Evolutionary conservation across 2,888 invertebrate species (phyloP).

Genomic region (Calameuta idolon): DNA sequence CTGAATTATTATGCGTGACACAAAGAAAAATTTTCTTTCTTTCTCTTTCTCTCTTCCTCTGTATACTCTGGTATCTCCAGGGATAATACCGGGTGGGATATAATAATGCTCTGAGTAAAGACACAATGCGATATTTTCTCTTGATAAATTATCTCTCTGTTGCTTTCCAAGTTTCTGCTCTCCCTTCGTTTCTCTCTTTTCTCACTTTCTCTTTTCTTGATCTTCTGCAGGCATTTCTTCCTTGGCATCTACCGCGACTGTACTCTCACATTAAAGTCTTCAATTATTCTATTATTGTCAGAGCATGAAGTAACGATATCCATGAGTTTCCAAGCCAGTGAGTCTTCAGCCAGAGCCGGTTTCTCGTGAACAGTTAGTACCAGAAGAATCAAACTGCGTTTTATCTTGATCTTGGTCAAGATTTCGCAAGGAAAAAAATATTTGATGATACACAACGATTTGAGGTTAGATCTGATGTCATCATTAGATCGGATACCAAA

Average conservation of each 20-base stretch:
- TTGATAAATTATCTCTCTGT: conserved; percentile 45
- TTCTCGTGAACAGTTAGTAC: not conserved
- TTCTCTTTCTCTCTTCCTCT: not conserved
- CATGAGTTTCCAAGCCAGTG: not conserved
- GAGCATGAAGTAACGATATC: not conserved
- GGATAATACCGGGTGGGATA: conserved; percentile 44
- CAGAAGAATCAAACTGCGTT: not conserved
- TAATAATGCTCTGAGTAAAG: conserved; percentile 44
- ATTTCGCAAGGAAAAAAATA: not conserved
- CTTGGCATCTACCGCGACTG: not conserved
- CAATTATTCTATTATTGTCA: not conserved
- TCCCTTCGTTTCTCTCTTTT: conserved; percentile 1
- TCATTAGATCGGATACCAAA: not conserved
- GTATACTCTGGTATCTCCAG: conserved; percentile 21
- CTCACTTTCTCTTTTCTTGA: conserved; percentile 10
- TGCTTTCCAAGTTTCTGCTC: conserved; percentile 31
- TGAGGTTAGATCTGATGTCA: not conserved
- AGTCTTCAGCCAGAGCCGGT: not conserved
- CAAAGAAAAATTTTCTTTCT: conserved; percentile 38
- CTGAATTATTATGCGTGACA: conserved; percentile 49
- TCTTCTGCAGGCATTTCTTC: conserved; percentile 9
- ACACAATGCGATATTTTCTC: conserved; percentile 48
- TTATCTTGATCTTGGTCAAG: not conserved
- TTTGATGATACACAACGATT: not conserved
- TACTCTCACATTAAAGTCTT: not conserved